phyloP scores from a whole-genome alignment of 2,888 invertebrate species.

The Bedellia somnulentella region DNA sequence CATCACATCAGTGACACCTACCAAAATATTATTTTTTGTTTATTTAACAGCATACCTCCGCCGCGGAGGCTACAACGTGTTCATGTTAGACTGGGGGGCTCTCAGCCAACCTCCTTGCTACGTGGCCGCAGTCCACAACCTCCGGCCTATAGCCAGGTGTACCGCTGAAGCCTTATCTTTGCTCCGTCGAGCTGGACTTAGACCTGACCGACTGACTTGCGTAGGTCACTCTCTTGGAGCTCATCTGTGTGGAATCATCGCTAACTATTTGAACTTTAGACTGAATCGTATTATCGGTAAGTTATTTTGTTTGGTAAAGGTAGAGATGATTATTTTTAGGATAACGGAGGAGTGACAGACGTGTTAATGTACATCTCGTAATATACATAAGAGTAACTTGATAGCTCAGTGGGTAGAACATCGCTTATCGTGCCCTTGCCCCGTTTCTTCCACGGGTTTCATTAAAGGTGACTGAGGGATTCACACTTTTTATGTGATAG shows the following conservation, averaged over 20 bases:
- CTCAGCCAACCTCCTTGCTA: slow-evolving; percentile 71
- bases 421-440: too few species aligned
- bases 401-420: too few species aligned
- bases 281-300: slow-evolving; percentile 72
- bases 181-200: slow-evolving; percentile 66
- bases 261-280: slow-evolving; percentile 71
- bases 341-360: too few species aligned
- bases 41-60: slow-evolving; percentile 64
- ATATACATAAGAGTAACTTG: too few species aligned
- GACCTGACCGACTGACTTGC: slow-evolving; percentile 69
- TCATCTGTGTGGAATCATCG: slow-evolving; percentile 75
- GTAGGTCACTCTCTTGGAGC: slow-evolving; percentile 79
- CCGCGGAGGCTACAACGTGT: slow-evolving; percentile 75
- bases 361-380: too few species aligned
- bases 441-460: too few species aligned
- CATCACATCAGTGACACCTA: background rate
- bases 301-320: slow-evolving; percentile 10
- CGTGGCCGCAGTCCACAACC: slow-evolving; percentile 75
- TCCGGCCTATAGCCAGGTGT: slow-evolving; percentile 71
- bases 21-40: background rate
- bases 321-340: too few species aligned
- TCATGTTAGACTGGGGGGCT: slow-evolving; percentile 77
- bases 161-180: slow-evolving; percentile 65
- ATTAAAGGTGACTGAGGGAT: too few species aligned
- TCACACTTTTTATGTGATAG: too few species aligned